Base-by-base conservation (phyloP, 2,888 invertebrate genomes). In the Chirona hameri region DNA sequence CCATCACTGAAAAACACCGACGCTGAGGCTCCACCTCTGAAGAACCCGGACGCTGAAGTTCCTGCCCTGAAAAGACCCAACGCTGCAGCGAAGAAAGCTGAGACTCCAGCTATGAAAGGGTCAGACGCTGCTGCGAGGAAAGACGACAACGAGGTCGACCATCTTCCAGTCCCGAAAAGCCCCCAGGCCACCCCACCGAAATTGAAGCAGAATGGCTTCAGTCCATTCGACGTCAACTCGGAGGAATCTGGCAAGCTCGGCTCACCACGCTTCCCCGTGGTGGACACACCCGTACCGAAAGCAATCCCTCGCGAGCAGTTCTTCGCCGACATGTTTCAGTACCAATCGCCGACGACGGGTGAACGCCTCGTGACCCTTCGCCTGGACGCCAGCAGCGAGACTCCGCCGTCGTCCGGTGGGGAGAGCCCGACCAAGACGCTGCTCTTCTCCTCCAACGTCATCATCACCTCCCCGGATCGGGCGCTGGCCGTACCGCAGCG, bases 291-390 rank as follows among this genome's bases (percentile, higher is more conserved):
- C 1, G 91, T 98, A 83, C 89, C 98, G 83, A 98, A 98, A 87
- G 95, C 97, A 83, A 93, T 98, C 86, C 90, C 98, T 83, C 93
- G 95, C 84, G 95, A 96, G 85, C 93, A 98, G 84, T 95, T 96
- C 57, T 98, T 98, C 89, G 93, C 97, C 0, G 89, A 98, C 84
- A 94, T 94, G 4, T 92, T 97, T 2, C 97, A 98, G 89, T 93
- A 96, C 39, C 97, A 96, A 89, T 91, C 94, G 94, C 86, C 95
- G 94, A 91, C 76, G 90, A 90, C 87, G 86, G 85, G 83, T 89
- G 90, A 79, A 91, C 90, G 82, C 91, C 91, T 24, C 87, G 88
- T 86, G 90, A 90, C 85, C 76, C 65, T 60, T 57, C 81, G 79
- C 82, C 4, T 69, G 81, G 72, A 83, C 81, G 98, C 98, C 88